Percentiles rank a stretch among this genome's conserved stretches.
Conservation (phyloP, 2,113 vertebrate genomes). For the Circaetus gallicus region DNA sequence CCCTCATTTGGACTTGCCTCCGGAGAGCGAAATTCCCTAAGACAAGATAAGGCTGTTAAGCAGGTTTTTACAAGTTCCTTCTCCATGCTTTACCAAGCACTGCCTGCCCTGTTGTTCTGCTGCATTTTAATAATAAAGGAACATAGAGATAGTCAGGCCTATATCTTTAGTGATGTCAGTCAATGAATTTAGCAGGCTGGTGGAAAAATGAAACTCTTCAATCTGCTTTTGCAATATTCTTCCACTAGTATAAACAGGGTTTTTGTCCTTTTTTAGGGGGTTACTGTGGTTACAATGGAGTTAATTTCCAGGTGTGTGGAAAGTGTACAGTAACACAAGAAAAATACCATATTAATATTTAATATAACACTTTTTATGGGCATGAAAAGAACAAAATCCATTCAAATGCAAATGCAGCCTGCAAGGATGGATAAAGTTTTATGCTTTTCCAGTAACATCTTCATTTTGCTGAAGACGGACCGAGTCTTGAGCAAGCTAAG, state of each 20-base stretch:
- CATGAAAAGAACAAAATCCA: conserved; percentile 43
- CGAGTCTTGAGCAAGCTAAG: fast-evolving
- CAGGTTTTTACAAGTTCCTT: neutral
- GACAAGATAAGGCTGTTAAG: neutral
- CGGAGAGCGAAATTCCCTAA: neutral
- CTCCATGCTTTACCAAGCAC: neutral
- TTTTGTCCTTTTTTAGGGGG: neutral
- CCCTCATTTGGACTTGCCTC: neutral
- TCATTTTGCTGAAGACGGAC: neutral
- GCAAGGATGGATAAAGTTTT: conserved; percentile 3
- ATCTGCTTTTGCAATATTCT: neutral
- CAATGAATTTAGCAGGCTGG: neutral
- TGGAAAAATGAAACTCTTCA: neutral
- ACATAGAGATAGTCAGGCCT: neutral
- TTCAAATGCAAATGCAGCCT: conserved; percentile 71
- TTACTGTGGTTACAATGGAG: conserved; percentile 6
- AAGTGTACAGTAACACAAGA: conserved; percentile 46
- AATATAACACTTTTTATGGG: conserved; percentile 48
- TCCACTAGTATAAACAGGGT: neutral
- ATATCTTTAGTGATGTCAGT: neutral
- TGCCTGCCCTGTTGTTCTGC: neutral
- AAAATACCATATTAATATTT: conserved; percentile 70
- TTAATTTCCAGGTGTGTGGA: conserved; percentile 47
- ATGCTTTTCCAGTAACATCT: neutral
- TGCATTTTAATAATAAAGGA: neutral